Evolutionary conservation across 1,140 invertebrate species (phyloP), one percentile per base, ranked within the genome.

Genomic region (Thaumatotibia leucotreta): DNA sequence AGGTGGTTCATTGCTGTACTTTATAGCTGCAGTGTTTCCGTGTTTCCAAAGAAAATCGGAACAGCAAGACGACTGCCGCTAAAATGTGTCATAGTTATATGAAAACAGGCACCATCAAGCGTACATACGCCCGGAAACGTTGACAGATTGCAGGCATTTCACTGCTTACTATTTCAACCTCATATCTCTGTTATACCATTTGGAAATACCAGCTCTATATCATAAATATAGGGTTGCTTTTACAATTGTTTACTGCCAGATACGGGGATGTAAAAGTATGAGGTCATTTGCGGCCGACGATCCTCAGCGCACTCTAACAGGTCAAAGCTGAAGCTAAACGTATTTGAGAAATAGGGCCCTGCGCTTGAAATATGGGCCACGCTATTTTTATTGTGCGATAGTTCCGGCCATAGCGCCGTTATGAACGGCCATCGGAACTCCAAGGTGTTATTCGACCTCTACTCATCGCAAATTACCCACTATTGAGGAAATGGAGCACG

Each of bases 141-240:
- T 70, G 69, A 70, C 65, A 67, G 66, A 70, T 70, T 70, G 69
- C 65, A 62, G 33, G 58, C 58, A 31, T 24, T 45, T 45, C 14
- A 45, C 39, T 45, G n/a, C 17, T 45, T 45, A 20, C 39, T 45
- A 45, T 20, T 17, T 20, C 39, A 45, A 45, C 6, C 17, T 45
- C 39, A 4, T 4, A 45, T 45, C 39, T 20, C 17, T 45, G 20
- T 45, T 9, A 8, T n/a, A 20, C n/a, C 39, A 17, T 20, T 45
- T 45, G 6, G 2, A 8, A 45, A 45, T 45, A 45, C 20, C 14
- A 45, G 39, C 17, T 45, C 5, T 45, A 45, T 20, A 20, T 45
- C 17, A 45, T 14, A 45, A 45, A 2, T 0, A 20, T 4, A 27
- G 10, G 39, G 45, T 27, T 35, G 31, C 23, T 29, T 62, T 24